Evolutionary conservation across 2,113 vertebrate species (phyloP).

Genomic region (Labrus mixtus): DNA sequence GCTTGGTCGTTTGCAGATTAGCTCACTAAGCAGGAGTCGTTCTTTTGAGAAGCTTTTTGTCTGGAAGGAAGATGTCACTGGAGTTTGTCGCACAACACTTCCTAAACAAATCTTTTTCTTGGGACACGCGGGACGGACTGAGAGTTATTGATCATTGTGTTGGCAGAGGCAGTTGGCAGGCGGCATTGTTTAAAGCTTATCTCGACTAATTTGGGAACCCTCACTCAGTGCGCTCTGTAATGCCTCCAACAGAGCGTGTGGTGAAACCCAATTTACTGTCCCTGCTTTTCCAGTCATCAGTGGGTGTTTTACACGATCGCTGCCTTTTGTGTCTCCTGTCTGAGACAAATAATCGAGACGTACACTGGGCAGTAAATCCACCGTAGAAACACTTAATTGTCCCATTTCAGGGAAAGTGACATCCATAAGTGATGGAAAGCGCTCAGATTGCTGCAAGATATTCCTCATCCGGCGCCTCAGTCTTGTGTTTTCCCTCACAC

Average conservation of each 20-base stretch:
- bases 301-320: constrained; percentile 24
- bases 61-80: constrained; percentile 10
- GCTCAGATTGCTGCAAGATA: constrained; percentile 14
- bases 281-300: constrained; percentile 32
- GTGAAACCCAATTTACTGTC: constrained; percentile 24
- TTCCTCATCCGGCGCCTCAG: constrained; percentile 25
- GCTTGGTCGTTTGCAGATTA: background rate
- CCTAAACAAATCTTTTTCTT: constrained; percentile 16
- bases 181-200: constrained; percentile 30
- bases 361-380: constrained; percentile 2
- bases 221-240: constrained; percentile 7
- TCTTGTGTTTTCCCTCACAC: constrained; percentile 42
- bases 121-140: constrained; percentile 3
- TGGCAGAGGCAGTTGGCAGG: constrained; percentile 24
- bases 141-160: constrained; percentile 30
- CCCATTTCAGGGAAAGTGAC: constrained; percentile 25
- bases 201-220: constrained; percentile 37
- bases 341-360: constrained; percentile 21
- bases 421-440: constrained; percentile 28
- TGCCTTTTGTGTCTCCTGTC: constrained; percentile 39
- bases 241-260: constrained; percentile 29
- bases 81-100: background rate
- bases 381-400: constrained; percentile 15
- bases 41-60: background rate
- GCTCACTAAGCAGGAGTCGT: background rate